Evolutionary conservation across 2,113 vertebrate genomes (phyloP), one percentile per base, ranked within the genome.

Genomic region (Ctenodactylus gundi): DNA sequence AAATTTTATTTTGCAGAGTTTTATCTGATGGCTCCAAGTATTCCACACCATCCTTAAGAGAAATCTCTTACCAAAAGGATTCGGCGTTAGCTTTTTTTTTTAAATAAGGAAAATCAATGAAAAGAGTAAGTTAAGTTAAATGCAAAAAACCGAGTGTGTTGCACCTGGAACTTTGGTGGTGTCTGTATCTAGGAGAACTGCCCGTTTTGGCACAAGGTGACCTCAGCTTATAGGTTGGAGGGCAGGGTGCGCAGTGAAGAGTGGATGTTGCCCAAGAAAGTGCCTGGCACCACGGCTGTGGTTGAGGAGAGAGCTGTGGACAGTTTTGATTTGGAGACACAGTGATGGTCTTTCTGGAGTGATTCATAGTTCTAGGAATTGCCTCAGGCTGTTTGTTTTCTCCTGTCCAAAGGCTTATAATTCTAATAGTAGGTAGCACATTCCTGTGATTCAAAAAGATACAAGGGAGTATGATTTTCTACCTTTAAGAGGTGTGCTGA

Each of bases 31-130:
- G n/a, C 11, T n/a, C 67, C 4, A 77, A 27, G 27, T 41, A 81
- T 67, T 84, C 29, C 25, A n/a, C 7, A 53, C 14, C 7, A 60
- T 76, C 46, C n/a, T 29, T 80, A 67, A 72, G 15, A 49, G 6
- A 53, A 57, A 86, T 44, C 7, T 77, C 91, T 67, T 9, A 53
- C 44, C 44, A 84, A 73, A 46, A 62, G 17, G 1, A 49, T 20
- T 58, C 36, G 23, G 34, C 5, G 81, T 88, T 41, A 39, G 39
- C 17, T 21, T 73, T 7, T 70, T 67, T 85, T 76, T 2, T 31
- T 82, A 14, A n/a, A n/a, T 94, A 53, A 57, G 55, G 21, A 93
- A 64, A 44, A 64, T n/a, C n/a, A n/a, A n/a, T 94, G 34, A 80
- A 36, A 55, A 5, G 41, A 81, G 4, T 78, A 55, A 60, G 77